Evolutionary conservation across 2,797 vertebrate genomes (phyloP).

Genomic region (Anguilla marmorata): DNA sequence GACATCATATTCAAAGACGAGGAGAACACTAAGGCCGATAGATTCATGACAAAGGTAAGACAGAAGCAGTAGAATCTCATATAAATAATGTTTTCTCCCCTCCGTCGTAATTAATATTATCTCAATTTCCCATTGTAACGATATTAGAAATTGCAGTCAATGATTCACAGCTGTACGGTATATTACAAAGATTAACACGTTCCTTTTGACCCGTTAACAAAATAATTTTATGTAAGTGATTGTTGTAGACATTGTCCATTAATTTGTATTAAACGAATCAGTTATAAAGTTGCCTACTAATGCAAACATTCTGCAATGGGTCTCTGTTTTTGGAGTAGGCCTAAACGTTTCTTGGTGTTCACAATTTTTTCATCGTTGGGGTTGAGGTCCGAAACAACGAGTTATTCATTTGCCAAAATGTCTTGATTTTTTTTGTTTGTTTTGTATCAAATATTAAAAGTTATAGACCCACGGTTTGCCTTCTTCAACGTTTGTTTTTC

Average conservation of each 20-base stretch:
- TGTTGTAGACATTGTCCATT: neutral
- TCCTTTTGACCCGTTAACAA: neutral
- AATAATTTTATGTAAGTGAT: neutral
- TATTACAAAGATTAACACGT: neutral
- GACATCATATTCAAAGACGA: slow-evolving; percentile 98
- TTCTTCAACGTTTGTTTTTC: neutral
- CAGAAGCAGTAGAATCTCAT: neutral
- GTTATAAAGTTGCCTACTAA: neutral
- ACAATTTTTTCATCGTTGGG: slow-evolving; percentile 6
- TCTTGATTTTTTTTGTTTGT: slow-evolving; percentile 5
- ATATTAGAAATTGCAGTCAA: neutral
- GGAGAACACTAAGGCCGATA: slow-evolving; percentile 92
- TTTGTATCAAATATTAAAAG: neutral
- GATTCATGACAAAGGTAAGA: slow-evolving; percentile 95
- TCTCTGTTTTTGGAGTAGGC: slow-evolving; percentile 1
- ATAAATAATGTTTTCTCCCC: neutral
- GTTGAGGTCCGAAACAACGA: neutral
- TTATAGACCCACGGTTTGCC: neutral
- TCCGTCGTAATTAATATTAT: too few species aligned
- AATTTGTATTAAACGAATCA: neutral
- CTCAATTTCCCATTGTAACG: neutral
- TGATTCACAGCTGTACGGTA: neutral
- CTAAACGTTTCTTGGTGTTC: neutral
- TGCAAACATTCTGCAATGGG: neutral
- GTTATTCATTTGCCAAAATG: slow-evolving; percentile 27